Base-by-base conservation (phyloP, 2,888 invertebrate genomes). In the Acleris holmiana region DNA sequence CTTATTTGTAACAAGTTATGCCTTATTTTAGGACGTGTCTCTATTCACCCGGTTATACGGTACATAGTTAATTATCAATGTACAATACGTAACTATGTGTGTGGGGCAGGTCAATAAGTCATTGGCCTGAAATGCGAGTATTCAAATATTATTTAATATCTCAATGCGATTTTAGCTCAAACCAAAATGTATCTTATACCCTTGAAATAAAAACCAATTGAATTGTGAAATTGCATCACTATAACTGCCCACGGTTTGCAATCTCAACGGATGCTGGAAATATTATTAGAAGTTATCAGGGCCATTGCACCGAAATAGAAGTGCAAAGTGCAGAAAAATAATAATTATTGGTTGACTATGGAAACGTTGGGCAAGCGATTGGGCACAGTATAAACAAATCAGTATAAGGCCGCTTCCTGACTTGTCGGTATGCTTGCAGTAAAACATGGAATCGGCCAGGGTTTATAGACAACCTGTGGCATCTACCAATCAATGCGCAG, bases 231-330 rank as follows among this genome's bases (percentile, higher is more conserved):
- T 47, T 10, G 3, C 41, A 21, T 17, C 7, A 23, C 5, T 44
- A 44, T 1, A 19, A 35, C 51, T 53, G 35, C 46, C 55, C 53
- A 56, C 64, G 54, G 68, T 64, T 66, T 68, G 69, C n/a, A 44
- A 44, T 15, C 17, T 8, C 40, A 13, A 55, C 54, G 54, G 54
- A 54, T 54, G 54, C 21, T 41, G 54, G 17, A 44, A 6, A 44
- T 44, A 56, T 60, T 67, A 53, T 60, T 64, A 53, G 59, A 48
- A 25, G 15, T 41, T 59, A 47, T 59, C 41, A 29, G 35, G 48
- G 47, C 41, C 61, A 44, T 48, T 57, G 61, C 66, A 53, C 61
- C 41, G 48, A 56, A 53, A 57, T 49, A 61, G 56, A 59, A 55
- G 56, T 54, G 49, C 57, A 41, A n/a, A 48, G 19, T 49, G 15